Evolutionary conservation across 2,888 invertebrate species (phyloP), one percentile per base, ranked within the genome.

Genomic region (Coelogynopora nodosa): DNA sequence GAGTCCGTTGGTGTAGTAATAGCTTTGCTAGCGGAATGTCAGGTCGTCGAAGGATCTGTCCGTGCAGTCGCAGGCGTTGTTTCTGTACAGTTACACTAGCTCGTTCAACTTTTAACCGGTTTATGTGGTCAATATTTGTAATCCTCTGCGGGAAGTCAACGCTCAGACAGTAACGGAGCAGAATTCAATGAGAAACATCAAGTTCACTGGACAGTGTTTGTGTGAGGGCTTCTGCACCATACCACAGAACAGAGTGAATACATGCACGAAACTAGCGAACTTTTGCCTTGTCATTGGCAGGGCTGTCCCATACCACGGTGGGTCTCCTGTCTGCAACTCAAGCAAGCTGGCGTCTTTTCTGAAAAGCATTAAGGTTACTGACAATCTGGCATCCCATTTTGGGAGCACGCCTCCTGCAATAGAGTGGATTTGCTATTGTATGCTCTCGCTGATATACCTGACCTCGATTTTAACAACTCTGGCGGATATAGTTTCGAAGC

Each of bases 51-150:
- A 74, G 23, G 23, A 26, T 18, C 10, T 49, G 49, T 18, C 74
- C 23, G 74, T 74, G 23, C 27, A 74, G 74, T 74, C 27, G 74
- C 74, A 13, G 87, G n/a, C 67, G 49, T 26, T 67, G 30, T 1
- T 30, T 67, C 87, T 89, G 88, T 85, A 92, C 92, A 87, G 96
- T 96, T 89, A 98, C 94, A 74, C 74, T 74, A 26, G 74, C 74
- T n/a, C 10, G 5, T 49, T 49, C 49, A 18, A 49, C 49, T 13
- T 49, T 96, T 96, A 92, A 97, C 97, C 0, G 96, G 97, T 94
- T 97, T 95, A 88, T 98, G 94, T 0, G 97, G 97, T 23, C 91
- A 95, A 89, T 96, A 94, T 91, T 97, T 96, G 89, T 95, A 95
- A 0, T 96, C 97, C 92, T 97, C 97, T 86, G 95, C 91, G 90